These are phyloP conservation scores for Drosophila mimica DNA, from an alignment of 2,888 invertebrate species.

Conservation along the genomic window DNA sequence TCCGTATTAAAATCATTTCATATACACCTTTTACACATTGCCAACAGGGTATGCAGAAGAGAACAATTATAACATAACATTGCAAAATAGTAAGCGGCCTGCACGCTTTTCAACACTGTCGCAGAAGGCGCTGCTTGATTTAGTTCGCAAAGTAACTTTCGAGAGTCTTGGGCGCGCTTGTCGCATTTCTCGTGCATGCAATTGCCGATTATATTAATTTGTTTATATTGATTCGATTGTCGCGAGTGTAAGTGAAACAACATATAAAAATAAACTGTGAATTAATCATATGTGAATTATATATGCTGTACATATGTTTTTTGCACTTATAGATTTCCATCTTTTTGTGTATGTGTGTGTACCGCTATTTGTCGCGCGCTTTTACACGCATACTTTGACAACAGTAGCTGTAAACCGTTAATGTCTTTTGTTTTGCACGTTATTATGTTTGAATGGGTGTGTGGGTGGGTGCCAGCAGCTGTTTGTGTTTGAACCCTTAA, in stretches of 20 bases:
- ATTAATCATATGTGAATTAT: background rate
- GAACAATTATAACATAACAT: slow-evolving; percentile 10
- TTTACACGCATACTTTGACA: background rate
- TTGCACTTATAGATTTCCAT: too few species aligned
- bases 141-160: slow-evolving; percentile 14
- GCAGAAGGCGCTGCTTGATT: background rate
- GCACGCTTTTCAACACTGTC: slow-evolving; percentile 35
- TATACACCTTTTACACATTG: background rate
- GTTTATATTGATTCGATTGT: background rate
- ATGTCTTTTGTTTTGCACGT: slow-evolving; percentile 6
- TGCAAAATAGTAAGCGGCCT: background rate
- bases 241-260: background rate
- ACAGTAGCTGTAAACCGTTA: slow-evolving; percentile 37
- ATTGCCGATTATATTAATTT: background rate
- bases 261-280: background rate
- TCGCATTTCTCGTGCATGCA: background rate
- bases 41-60: background rate
- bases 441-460: background rate
- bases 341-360: background rate
- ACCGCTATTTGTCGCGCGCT: slow-evolving; percentile 7
- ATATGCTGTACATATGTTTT: background rate
- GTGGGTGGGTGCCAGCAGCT: slow-evolving; percentile 8
- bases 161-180: slow-evolving; percentile 14
- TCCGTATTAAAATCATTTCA: background rate
- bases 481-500: slow-evolving; percentile 4